A percentile compares a stretch with the other conserved stretches of the same genome.
Evolutionary conservation across 1,140 invertebrate genomes (phyloP).

Genomic region (Probaryconus sp.): DNA sequence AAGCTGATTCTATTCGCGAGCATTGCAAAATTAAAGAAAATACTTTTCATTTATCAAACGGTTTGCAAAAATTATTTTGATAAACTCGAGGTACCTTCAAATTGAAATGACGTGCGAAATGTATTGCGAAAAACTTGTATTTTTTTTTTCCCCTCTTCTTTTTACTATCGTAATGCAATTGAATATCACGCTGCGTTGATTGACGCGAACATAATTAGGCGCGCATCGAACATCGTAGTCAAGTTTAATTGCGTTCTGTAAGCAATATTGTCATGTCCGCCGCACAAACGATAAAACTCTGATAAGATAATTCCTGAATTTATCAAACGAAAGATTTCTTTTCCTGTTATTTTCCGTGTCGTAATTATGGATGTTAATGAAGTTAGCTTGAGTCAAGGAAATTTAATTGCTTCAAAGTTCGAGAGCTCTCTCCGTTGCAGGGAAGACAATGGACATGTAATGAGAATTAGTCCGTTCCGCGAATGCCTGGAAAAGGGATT

Average conservation of each 20-base stretch:
- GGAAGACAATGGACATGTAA: conserved; percentile 53
- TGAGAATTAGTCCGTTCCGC: conserved; percentile 42
- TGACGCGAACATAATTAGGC: conserved; percentile 47
- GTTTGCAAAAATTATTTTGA: neutral
- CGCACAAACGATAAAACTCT: conserved; percentile 33
- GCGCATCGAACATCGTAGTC: conserved; percentile 15
- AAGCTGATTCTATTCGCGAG: neutral
- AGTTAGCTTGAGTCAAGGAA: conserved; percentile 53
- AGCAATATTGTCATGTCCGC: conserved; percentile 45
- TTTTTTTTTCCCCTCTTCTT: too few relatives aligned
- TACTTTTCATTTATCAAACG: conserved; percentile 8
- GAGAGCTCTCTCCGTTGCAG: conserved; percentile 26
- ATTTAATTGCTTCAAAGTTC: conserved; percentile 56
- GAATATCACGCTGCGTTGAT: conserved; percentile 38
- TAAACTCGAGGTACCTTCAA: neutral
- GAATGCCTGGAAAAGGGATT: conserved; percentile 1
- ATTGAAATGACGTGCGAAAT: too few relatives aligned
- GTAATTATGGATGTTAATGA: conserved; percentile 54
- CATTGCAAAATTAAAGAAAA: conserved; percentile 7
- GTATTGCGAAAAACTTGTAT: too few relatives aligned
- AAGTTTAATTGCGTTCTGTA: conserved; percentile 47
- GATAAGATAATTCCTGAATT: conserved; percentile 35
- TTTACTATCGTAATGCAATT: conserved; percentile 21
- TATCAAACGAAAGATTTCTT: conserved; percentile 34
- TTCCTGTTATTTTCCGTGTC: conserved; percentile 39